Evolutionary conservation across 2,888 invertebrate species (phyloP), one percentile per base, ranked within the genome.

Genomic region (Drosophila trichaetosa): DNA sequence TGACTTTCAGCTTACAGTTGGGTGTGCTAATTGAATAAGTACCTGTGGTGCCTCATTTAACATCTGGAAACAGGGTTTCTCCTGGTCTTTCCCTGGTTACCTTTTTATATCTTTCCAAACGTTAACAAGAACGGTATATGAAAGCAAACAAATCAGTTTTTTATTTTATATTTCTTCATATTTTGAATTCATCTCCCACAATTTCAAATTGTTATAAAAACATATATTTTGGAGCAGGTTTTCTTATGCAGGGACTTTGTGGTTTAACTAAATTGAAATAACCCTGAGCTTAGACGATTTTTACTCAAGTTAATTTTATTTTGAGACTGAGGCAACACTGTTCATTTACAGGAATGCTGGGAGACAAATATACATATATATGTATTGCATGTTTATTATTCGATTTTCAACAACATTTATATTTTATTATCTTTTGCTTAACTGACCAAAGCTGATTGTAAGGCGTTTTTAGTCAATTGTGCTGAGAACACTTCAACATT

Each of bases 401-500:
- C 2, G 42, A 46, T 7, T 21, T 21, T 7, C 4, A 46, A 21
- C 4, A 16, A 24, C 1, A 46, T 24, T 1, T 24, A 24, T 46
- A 4, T 46, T 16, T 16, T 1, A 24, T 46, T 24, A 24, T 16
- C 24, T 2, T 46, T 24, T 8, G 21, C 16, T 24, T 4, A 24
- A 2, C 46, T 46, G 46, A 16, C 46, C 7, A 16, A 24, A 16
- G 7, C 11, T n/a, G 1, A 21, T 21, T 42, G 40, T 11, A 21
- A 40, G 11, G 2, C 10, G n/a, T 11, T 21, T 40, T 11, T 40
- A 40, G 40, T 21, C 40, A 40, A n/a, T 40, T 38, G 1, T 21
- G 13, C 42, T 46, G 21, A 24, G 71, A 68, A 33, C 74, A 33
- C 54, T 54, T 54, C 61, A 69, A 62, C 63, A 69, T 71, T 73